Conservation (phyloP, 2,113 vertebrate species). For the Oncorhynchus clarkii region DNA sequence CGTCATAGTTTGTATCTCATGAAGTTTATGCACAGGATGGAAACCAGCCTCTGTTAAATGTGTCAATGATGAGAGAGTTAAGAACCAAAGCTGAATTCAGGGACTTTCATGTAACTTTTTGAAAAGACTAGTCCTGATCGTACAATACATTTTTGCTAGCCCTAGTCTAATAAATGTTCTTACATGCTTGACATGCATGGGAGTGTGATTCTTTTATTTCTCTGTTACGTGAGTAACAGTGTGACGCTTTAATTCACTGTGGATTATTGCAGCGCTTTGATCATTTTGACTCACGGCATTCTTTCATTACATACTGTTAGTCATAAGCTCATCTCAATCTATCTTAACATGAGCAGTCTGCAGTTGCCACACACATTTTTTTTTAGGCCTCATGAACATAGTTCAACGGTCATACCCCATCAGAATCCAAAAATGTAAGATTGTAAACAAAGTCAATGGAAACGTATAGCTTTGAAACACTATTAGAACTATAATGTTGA, state of each 20-base stretch:
- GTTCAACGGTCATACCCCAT: no score
- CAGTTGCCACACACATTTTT: no score
- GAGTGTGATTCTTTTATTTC: neutral
- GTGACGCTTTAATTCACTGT: neutral
- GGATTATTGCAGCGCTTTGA: neutral
- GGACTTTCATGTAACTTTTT: neutral
- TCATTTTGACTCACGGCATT: neutral
- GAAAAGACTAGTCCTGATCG: neutral
- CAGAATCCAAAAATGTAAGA: no score
- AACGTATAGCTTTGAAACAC: no score
- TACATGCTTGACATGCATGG: constrained; percentile 26
- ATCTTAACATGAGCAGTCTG: no score
- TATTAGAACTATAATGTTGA: no score
- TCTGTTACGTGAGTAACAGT: neutral
- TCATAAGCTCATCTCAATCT: no score
- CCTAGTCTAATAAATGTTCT: constrained; percentile 63
- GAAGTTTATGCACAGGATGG: neutral
- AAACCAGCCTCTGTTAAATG: neutral
- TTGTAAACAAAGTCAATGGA: no score
- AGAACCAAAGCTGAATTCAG: neutral
- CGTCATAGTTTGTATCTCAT: neutral
- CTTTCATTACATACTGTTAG: no score
- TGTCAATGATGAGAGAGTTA: neutral
- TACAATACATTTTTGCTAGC: constrained; percentile 38
- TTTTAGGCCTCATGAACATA: no score